These are phyloP conservation scores for Ennomos erosarius DNA, from an alignment of 2,888 invertebrate genomes.

Conservation along the genomic window DNA sequence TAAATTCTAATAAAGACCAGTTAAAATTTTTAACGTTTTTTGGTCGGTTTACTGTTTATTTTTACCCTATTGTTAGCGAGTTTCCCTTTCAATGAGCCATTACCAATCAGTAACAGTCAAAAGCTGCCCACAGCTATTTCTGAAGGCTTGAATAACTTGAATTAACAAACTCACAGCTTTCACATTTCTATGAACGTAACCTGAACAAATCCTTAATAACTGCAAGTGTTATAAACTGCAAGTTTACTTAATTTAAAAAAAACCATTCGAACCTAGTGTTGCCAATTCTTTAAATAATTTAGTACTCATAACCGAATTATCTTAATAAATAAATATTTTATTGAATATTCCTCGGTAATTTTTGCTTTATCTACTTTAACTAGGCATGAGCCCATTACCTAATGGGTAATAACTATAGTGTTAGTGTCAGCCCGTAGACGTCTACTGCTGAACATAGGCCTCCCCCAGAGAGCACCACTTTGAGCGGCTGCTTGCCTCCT, in stretches of 20 bases:
- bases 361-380: too few relatives aligned
- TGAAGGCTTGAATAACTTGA: slow-evolving; percentile 15
- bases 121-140: slow-evolving; percentile 18
- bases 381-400: too few relatives aligned
- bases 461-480: too few relatives aligned
- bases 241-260: neutral
- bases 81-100: slow-evolving; percentile 22
- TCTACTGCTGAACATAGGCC: too few relatives aligned
- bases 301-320: too few relatives aligned
- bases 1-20: neutral
- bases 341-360: too few relatives aligned
- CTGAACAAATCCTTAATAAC: slow-evolving; percentile 24
- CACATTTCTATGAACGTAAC: slow-evolving; percentile 27
- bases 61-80: slow-evolving; percentile 4
- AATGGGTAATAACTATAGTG: too few relatives aligned
- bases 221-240: neutral
- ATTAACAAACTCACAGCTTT: slow-evolving; percentile 30
- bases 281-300: neutral
- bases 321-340: too few relatives aligned
- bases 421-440: too few relatives aligned
- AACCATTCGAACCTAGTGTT: neutral
- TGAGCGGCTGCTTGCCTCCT: too few relatives aligned
- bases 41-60: neutral
- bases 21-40: too few relatives aligned
- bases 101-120: slow-evolving; percentile 6